Evolutionary conservation across 2,113 vertebrate genomes (phyloP).

Genomic region (Callocephalon fimbriatum): DNA sequence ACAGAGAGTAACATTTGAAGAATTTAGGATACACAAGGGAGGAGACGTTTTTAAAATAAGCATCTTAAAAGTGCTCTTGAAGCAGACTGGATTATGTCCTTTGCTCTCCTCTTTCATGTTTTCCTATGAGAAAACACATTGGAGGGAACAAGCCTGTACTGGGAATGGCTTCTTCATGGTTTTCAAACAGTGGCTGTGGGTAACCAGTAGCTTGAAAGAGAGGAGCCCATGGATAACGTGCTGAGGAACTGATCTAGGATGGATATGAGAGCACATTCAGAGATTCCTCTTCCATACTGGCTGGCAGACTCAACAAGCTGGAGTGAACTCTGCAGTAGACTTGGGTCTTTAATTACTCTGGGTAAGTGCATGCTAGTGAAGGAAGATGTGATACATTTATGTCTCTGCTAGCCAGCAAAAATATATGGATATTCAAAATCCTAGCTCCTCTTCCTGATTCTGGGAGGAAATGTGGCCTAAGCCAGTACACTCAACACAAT

Average conservation of each 20-base stretch:
- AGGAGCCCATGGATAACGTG: not conserved
- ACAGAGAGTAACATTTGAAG: not conserved
- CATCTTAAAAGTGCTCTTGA: not conserved
- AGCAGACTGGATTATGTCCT: not conserved
- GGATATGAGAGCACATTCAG: not conserved
- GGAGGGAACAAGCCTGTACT: not conserved
- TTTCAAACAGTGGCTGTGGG: not conserved
- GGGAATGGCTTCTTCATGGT: not conserved
- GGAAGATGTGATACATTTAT: not conserved
- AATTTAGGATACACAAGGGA: not conserved
- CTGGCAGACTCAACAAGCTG: not conserved
- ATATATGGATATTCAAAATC: constrained; percentile 32
- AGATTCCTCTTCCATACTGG: not conserved
- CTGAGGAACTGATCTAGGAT: not conserved
- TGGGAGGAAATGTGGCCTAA: constrained; percentile 28
- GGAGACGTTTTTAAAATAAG: not conserved
- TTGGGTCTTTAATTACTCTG: not conserved
- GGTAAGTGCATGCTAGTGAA: not conserved
- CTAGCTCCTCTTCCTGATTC: constrained; percentile 21
- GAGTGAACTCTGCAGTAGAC: not conserved
- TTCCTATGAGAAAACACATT: not conserved
- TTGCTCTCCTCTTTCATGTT: not conserved
- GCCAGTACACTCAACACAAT: not conserved
- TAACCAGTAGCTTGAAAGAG: not conserved
- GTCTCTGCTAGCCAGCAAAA: constrained; percentile 47